A percentile compares a stretch with the other conserved stretches of the same genome.
Evolutionary conservation across 1,140 invertebrate species (phyloP).

Genomic region (Aphis craccivora): DNA sequence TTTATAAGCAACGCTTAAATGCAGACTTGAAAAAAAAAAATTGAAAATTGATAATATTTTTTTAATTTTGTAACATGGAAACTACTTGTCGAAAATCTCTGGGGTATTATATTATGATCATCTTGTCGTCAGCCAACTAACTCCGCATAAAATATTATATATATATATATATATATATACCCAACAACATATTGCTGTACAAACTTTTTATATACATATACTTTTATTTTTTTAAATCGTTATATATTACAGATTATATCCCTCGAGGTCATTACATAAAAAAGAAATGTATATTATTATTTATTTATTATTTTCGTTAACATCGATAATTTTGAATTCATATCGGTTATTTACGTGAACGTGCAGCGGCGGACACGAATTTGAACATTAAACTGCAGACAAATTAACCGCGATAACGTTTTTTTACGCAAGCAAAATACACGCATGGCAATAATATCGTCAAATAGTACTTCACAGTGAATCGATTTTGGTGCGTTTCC

Average conservation of each 20-base stretch:
- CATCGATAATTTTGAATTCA: not conserved
- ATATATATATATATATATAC: not conserved
- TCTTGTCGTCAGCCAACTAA: not conserved
- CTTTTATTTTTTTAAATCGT: not conserved
- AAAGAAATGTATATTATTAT: not conserved
- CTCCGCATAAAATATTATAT: not conserved
- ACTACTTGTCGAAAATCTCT: not conserved
- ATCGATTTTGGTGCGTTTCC: not conserved
- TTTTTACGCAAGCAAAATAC: not conserved
- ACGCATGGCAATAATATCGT: not conserved
- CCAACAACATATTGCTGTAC: not conserved
- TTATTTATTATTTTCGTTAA: not conserved
- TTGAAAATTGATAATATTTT: not conserved
- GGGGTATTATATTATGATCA: not conserved
- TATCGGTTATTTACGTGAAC: not conserved
- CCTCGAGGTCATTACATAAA: too few relatives aligned
- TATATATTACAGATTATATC: not conserved
- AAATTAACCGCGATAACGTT: not conserved
- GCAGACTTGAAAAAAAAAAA: not conserved
- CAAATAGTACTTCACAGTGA: not conserved
- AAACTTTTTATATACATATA: not conserved
- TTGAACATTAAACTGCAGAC: not conserved
- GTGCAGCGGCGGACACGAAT: not conserved
- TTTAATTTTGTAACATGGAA: not conserved
- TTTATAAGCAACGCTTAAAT: not conserved